Evolutionary conservation across 2,797 vertebrate genomes (phyloP).

Genomic region (Sparidentex hasta): DNA sequence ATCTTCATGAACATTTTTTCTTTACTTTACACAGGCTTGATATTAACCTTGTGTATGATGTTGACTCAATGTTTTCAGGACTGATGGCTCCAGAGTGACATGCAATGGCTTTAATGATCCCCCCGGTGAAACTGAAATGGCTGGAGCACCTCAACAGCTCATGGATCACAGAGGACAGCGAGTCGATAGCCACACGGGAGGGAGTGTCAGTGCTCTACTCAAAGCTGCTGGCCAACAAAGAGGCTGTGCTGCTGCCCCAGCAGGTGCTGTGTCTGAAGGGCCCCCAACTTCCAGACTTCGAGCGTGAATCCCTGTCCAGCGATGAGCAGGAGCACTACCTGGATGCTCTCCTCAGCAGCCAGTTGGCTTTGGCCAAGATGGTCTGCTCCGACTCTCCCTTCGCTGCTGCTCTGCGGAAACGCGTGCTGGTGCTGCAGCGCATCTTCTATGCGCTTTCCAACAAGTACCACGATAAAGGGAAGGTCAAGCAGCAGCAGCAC

Average conservation of each 20-base stretch:
- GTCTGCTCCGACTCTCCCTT: slow-evolving; percentile 98
- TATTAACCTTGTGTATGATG: neutral
- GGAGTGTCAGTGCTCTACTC: slow-evolving; percentile 94
- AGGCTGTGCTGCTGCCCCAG: slow-evolving; percentile 95
- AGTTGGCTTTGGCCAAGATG: slow-evolving; percentile 97
- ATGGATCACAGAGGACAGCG: slow-evolving; percentile 99
- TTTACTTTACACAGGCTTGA: neutral
- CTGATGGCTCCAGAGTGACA: slow-evolving; percentile 92
- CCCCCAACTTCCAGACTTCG: slow-evolving; percentile 98
- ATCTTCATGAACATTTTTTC: too few species aligned
- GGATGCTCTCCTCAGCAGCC: slow-evolving; percentile 96
- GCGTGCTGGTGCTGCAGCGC: slow-evolving; percentile 95
- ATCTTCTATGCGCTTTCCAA: slow-evolving; percentile 98
- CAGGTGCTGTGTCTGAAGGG: slow-evolving; percentile 98
- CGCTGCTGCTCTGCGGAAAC: slow-evolving; percentile 93
- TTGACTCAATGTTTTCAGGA: slow-evolving; percentile 67
- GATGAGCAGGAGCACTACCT: slow-evolving; percentile 99
- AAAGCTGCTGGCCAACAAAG: slow-evolving; percentile 96
- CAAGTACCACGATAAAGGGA: slow-evolving; percentile 98
- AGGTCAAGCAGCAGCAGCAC: slow-evolving; percentile 97
- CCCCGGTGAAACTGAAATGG: slow-evolving; percentile 99
- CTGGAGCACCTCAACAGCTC: slow-evolving; percentile 99
- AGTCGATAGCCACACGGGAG: slow-evolving; percentile 96
- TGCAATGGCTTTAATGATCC: slow-evolving; percentile 96
- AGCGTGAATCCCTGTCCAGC: slow-evolving; percentile 96